Percentiles rank a stretch among this genome's conserved stretches.
Conservation (phyloP, 2,888 invertebrate species). For the Oscheius myriophilus region DNA sequence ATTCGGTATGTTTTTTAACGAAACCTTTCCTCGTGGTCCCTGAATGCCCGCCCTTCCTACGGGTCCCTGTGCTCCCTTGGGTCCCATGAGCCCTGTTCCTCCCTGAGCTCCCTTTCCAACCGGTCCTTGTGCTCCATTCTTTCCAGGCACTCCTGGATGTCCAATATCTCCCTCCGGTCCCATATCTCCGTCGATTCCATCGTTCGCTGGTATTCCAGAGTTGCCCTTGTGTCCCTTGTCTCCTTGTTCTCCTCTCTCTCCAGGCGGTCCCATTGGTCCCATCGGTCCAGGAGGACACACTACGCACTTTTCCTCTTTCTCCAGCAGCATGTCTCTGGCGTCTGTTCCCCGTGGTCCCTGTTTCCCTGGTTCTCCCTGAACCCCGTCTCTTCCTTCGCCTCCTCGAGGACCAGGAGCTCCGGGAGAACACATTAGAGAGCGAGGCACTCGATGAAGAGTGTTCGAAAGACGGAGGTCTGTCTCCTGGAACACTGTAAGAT, state of each 20-base stretch:
- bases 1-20: neutral
- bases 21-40: slow-evolving; percentile 50
- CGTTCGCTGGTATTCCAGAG: slow-evolving; percentile 51
- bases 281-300: slow-evolving; percentile 55
- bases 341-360: slow-evolving; percentile 59
- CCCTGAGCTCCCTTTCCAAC: slow-evolving; percentile 49
- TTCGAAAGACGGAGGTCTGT: neutral
- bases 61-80: slow-evolving; percentile 52
- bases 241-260: slow-evolving; percentile 32
- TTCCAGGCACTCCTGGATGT: slow-evolving; percentile 40
- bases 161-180: slow-evolving; percentile 48
- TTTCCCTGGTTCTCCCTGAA: slow-evolving; percentile 40
- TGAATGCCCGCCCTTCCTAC: slow-evolving; percentile 50
- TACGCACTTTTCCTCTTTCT: slow-evolving; percentile 64
- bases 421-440: slow-evolving; percentile 3
- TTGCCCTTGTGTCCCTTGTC: slow-evolving; percentile 49
- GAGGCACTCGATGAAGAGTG: slow-evolving; percentile 7
- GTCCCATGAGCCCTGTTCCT: slow-evolving; percentile 50
- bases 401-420: slow-evolving; percentile 26
- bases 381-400: slow-evolving; percentile 25
- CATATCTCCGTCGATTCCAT: slow-evolving; percentile 51
- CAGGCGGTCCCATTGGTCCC: slow-evolving; percentile 54
- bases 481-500: neutral
- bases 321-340: slow-evolving; percentile 61
- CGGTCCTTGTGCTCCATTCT: slow-evolving; percentile 41